A percentile compares a stretch with the other conserved stretches of the same genome.
Conservation (phyloP, 64 coral and sea anemone species). For the Stichodactyla mertensii region DNA sequence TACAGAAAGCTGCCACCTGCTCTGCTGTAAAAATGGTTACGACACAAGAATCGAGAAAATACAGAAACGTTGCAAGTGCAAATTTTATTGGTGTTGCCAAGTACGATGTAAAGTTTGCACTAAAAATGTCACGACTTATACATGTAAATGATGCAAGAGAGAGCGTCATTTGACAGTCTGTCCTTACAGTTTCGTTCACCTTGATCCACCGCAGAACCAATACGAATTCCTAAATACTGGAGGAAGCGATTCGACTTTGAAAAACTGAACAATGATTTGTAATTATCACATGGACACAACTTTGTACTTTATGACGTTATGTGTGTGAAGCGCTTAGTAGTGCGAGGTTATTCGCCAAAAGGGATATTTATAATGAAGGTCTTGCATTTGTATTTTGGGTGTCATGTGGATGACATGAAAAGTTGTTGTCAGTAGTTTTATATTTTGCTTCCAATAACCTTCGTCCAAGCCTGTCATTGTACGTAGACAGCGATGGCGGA, state of each 20-base stretch:
- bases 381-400: background rate
- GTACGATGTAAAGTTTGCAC: conserved; percentile 66
- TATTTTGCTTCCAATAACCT: too few species aligned
- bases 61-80: conserved; percentile 57
- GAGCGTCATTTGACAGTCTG: background rate
- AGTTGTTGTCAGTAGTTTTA: too few species aligned
- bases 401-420: background rate
- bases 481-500: too few species aligned
- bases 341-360: background rate
- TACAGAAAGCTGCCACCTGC: conserved; percentile 43
- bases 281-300: background rate
- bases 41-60: background rate
- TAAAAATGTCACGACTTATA: conserved; percentile 29
- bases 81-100: conserved; percentile 83
- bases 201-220: background rate
- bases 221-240: background rate
- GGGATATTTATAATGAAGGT: background rate
- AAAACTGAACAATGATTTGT: background rate
- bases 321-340: background rate
- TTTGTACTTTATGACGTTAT: background rate
- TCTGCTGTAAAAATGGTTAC: conserved; percentile 71
- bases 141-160: conserved; percentile 36
- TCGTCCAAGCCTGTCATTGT: too few species aligned
- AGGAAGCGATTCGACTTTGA: background rate
- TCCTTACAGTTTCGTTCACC: background rate